Evolutionary conservation across 1,140 invertebrate genomes (phyloP).

Genomic region (Medauroidea extradentata): DNA sequence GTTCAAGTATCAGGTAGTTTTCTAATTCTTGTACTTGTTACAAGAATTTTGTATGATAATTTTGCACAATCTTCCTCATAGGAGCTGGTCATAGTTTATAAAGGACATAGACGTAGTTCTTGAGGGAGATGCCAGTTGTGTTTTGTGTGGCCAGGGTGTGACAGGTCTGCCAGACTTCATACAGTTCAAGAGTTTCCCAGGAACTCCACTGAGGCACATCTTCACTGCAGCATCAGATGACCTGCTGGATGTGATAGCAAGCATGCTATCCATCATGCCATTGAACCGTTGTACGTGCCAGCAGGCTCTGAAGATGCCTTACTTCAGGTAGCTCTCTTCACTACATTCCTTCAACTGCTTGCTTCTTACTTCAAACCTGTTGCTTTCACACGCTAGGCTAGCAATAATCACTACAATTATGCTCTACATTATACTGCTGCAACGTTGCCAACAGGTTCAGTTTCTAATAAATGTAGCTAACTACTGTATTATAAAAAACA

Average conservation of each 20-base stretch:
- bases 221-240: slow-evolving; percentile 95
- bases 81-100: too few species aligned
- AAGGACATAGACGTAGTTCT: too few species aligned
- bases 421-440: too few species aligned
- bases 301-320: slow-evolving; percentile 75
- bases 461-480: too few species aligned
- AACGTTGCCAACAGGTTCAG: not conserved
- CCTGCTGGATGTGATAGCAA: slow-evolving; percentile 78
- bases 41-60: too few species aligned
- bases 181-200: slow-evolving; percentile 81
- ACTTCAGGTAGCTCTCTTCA: slow-evolving; percentile 58
- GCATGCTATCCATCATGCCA: slow-evolving; percentile 81
- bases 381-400: not conserved
- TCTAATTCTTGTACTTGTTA: too few species aligned
- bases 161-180: slow-evolving; percentile 86
- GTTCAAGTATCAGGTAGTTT: too few species aligned
- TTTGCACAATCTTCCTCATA: too few species aligned
- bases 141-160: slow-evolving; percentile 55
- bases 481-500: too few species aligned
- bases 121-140: too few species aligned
- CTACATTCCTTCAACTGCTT: not conserved
- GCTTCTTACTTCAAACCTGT: not conserved
- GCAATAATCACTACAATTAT: too few species aligned
- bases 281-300: slow-evolving; percentile 75
- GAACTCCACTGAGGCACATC: slow-evolving; percentile 82